Conservation (phyloP, 2,888 invertebrate genomes). For the Mantis religiosa region DNA sequence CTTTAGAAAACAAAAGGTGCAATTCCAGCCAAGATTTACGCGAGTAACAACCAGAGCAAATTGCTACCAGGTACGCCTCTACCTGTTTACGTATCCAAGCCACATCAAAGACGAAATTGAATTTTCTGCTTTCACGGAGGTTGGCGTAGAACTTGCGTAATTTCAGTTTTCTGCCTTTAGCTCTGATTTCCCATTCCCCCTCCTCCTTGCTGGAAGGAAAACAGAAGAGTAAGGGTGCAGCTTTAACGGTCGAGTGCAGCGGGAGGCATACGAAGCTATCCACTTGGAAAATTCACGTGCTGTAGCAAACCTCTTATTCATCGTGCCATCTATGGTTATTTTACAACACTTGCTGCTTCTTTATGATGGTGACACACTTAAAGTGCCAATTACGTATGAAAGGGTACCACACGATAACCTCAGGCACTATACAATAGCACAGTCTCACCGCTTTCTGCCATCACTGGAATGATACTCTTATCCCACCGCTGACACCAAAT, state of each 20-base stretch:
- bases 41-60: background rate
- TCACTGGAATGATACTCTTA: background rate
- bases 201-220: background rate
- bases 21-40: background rate
- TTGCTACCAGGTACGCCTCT: background rate
- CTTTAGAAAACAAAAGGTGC: background rate
- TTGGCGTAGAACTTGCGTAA: background rate
- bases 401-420: background rate
- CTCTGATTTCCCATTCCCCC: background rate
- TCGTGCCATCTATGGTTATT: background rate
- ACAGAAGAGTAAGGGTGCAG: background rate
- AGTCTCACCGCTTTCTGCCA: background rate
- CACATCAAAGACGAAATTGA: background rate
- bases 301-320: background rate
- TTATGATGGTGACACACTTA: background rate
- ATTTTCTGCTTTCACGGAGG: background rate
- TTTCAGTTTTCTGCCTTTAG: background rate
- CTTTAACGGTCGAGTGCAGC: background rate
- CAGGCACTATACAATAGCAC: background rate
- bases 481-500: background rate
- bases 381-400: background rate
- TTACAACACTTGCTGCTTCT: background rate
- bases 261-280: background rate
- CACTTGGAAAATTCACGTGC: background rate
- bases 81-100: background rate